Base-by-base conservation (phyloP, 2,797 vertebrate genomes). In the Fistularia commersonii region DNA sequence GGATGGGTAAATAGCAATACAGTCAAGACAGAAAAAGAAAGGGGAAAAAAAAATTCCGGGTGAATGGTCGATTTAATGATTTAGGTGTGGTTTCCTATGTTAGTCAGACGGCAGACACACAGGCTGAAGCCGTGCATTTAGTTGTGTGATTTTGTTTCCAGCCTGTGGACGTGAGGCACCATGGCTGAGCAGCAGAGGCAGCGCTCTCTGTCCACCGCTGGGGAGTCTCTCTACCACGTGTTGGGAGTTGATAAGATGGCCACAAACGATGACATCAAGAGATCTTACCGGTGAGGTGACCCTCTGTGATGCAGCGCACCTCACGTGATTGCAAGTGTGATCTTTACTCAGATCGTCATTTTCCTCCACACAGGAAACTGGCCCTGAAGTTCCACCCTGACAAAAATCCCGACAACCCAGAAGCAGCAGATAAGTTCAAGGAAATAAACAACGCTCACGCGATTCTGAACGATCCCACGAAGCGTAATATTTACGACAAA, bases 371-470 rank as follows among this genome's bases (percentile, higher is more conserved):
- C 78, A 99, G 97, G 87, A 99, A 99, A 86, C 90, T 99, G 68
- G 97, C 97, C 0, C 64, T 99, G 88, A 99, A 99, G 79, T 99
- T 95, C 11, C 97, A 99, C 79, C 97, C 97, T 3, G 97, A 99
- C 88, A 99, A 99, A 90, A 99, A 99, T 74, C 96, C 97, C 0
- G 96, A 99, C 72, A 98, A 99, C 71, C 97, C 97, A 0, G 97
- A 99, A 69, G 97, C 97, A 0, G 88, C 91, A 0, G 97, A 99
- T 35, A 98, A 99, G 64, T 99, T 99, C 76, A 99, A 99, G 86
- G 97, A 99, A 90, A 99, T 99, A 62, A 99, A 99, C 88, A 98
- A 94, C 6, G 97, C 97, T 6, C 96, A 98, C 0, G 93, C 94
- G 4, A 99, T 99, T 68, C 88, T 99, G 72, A 96, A 93, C 0